Conservation (phyloP, 2,797 vertebrate genomes). For the Dermochelys coriacea region DNA sequence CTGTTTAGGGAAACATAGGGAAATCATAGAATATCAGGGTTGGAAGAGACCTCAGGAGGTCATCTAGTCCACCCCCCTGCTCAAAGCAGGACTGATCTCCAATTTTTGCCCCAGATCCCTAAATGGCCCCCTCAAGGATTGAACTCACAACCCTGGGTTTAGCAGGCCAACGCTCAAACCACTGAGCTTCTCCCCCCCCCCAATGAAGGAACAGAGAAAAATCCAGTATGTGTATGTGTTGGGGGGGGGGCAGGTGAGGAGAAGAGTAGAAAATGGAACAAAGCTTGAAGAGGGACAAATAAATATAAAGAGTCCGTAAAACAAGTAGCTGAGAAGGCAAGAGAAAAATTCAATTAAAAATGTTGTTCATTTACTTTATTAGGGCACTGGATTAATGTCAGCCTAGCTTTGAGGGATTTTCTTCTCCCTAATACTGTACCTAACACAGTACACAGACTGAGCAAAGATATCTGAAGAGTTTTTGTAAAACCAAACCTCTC, state of each 20-base stretch:
- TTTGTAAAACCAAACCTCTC: constrained; percentile 9
- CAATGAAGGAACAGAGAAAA: constrained; percentile 25
- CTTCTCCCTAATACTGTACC: constrained; percentile 17
- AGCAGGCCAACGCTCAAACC: too few species aligned
- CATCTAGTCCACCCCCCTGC: too few species aligned
- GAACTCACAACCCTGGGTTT: too few species aligned
- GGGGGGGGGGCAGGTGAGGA: neutral
- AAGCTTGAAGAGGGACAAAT: neutral
- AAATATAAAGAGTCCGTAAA: constrained; percentile 47
- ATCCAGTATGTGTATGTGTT: neutral
- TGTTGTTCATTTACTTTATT: constrained; percentile 13
- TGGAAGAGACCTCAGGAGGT: too few species aligned
- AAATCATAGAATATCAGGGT: neutral
- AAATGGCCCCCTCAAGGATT: too few species aligned
- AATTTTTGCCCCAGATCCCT: too few species aligned
- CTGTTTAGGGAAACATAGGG: constrained; percentile 37
- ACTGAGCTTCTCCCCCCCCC: too few species aligned
- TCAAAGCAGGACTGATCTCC: too few species aligned
- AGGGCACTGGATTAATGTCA: neutral
- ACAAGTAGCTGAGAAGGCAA: neutral
- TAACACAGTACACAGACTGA: neutral
- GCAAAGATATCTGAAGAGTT: too few species aligned
- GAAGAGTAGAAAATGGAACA: neutral
- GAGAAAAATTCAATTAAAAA: constrained; percentile 33
- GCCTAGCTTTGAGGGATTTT: neutral